Evolutionary conservation across 2,888 invertebrate species (phyloP).

Genomic region (Andrena camellia): DNA sequence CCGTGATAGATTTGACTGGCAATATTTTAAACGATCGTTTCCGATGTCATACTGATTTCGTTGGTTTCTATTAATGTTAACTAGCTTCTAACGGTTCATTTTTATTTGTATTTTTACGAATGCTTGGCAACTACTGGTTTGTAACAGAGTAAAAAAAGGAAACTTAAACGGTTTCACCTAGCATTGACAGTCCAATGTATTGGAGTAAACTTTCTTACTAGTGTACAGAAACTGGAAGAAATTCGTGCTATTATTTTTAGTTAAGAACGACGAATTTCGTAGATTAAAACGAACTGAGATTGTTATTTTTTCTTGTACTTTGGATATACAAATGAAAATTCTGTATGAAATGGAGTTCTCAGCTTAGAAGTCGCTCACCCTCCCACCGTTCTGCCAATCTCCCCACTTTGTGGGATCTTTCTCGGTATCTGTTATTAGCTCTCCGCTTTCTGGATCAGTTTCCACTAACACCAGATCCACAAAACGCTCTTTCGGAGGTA

Average conservation of each 20-base stretch:
- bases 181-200: conserved; percentile 32
- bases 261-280: conserved; percentile 54
- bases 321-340: conserved; percentile 55
- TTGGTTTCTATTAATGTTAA: conserved; percentile 3
- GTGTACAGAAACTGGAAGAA: background rate
- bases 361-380: conserved; percentile 80
- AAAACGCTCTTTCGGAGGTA: conserved; percentile 67
- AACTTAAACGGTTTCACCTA: conserved; percentile 41
- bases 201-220: background rate
- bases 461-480: conserved; percentile 76
- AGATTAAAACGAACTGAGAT: conserved; percentile 53
- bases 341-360: conserved; percentile 31
- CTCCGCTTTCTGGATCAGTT: conserved; percentile 76
- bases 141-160: background rate
- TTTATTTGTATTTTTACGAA: background rate
- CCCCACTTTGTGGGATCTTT: conserved; percentile 82
- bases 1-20: background rate
- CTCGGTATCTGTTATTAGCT: conserved; percentile 74
- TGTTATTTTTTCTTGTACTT: conserved; percentile 55
- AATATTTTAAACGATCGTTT: conserved; percentile 1
- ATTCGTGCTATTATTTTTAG: conserved; percentile 26
- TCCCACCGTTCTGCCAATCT: conserved; percentile 80
- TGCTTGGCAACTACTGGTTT: conserved; percentile 10
- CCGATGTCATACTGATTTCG: background rate
- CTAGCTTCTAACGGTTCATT: background rate